Conservation (phyloP, 2,888 invertebrate species). For the Meiosimyza platycephala region DNA sequence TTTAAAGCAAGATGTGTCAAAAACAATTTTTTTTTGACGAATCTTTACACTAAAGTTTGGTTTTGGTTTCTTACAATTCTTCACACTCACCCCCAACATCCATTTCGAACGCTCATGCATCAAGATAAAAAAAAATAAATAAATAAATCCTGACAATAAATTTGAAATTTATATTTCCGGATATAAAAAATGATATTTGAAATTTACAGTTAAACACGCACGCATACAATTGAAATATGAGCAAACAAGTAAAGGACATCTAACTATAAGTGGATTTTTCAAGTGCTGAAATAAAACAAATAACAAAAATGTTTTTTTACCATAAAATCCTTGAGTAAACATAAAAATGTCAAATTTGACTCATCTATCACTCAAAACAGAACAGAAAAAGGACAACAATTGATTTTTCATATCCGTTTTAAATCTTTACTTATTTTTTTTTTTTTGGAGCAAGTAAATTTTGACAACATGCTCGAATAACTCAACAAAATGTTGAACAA, state of each 20-base stretch:
- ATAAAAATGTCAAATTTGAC: slow-evolving; percentile 14
- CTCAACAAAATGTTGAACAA: slow-evolving; percentile 6
- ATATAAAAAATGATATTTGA: background rate
- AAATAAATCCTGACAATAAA: slow-evolving; percentile 8
- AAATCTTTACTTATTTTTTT: no score
- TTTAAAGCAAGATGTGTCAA: no score
- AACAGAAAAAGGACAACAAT: slow-evolving; percentile 13
- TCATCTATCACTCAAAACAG: background rate
- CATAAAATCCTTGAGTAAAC: background rate
- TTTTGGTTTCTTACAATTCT: no score
- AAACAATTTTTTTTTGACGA: background rate
- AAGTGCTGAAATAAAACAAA: slow-evolving; percentile 8
- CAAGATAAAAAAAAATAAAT: background rate
- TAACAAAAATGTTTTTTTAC: background rate
- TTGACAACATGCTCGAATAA: background rate
- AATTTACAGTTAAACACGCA: background rate
- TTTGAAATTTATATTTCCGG: slow-evolving; percentile 1
- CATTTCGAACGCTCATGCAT: no score
- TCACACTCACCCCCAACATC: no score
- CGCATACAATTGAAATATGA: background rate
- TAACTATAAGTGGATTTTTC: no score
- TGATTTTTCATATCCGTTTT: background rate
- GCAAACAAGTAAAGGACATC: no score
- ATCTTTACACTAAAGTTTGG: background rate
- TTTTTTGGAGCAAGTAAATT: no score